phyloP scores from a whole-genome alignment of 1,140 invertebrate species.

The Hormaphis cornu region DNA sequence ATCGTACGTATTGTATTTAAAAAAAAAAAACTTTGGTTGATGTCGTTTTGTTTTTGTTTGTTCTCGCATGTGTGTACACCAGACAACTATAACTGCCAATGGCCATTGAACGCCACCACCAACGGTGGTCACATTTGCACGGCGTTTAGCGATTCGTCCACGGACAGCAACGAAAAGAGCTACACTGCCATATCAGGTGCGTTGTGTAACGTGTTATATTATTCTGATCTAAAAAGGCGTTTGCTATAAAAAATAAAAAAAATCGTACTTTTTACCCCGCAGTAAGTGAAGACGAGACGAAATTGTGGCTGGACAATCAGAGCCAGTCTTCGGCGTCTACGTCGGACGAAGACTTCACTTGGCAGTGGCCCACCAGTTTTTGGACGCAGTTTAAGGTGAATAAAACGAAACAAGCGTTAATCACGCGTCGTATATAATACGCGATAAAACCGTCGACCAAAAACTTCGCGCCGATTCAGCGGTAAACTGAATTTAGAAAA shows the following conservation, averaged over 20 bases:
- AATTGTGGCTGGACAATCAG: slow-evolving; percentile 64
- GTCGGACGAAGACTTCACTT: slow-evolving; percentile 52
- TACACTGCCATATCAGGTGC: slow-evolving; percentile 27
- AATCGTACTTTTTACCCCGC: slow-evolving; percentile 23
- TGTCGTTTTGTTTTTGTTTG: not conserved
- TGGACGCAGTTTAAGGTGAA: slow-evolving; percentile 68
- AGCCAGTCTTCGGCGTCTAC: slow-evolving; percentile 57
- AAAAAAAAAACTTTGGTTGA: too few species aligned
- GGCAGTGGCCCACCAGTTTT: slow-evolving; percentile 70
- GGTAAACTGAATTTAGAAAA: too few species aligned
- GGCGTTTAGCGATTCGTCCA: slow-evolving; percentile 37
- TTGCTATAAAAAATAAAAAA: not conserved
- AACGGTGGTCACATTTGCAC: slow-evolving; percentile 35
- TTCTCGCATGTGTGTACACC: too few species aligned
- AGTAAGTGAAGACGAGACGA: slow-evolving; percentile 56
- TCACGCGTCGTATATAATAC: too few species aligned
- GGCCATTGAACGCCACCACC: slow-evolving; percentile 18
- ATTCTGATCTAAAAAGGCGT: not conserved
- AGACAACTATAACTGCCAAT: slow-evolving; percentile 28
- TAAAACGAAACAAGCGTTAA: slow-evolving; percentile 30
- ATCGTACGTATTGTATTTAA: too few species aligned
- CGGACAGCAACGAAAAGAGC: slow-evolving; percentile 29
- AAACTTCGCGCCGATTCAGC: too few species aligned
- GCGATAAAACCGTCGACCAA: too few species aligned
- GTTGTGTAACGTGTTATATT: not conserved